A percentile compares a stretch with the other conserved stretches of the same genome.
These are phyloP conservation scores for Euura saliciscinereae DNA, from an alignment of 1,140 invertebrate species.

Conservation along the genomic window DNA sequence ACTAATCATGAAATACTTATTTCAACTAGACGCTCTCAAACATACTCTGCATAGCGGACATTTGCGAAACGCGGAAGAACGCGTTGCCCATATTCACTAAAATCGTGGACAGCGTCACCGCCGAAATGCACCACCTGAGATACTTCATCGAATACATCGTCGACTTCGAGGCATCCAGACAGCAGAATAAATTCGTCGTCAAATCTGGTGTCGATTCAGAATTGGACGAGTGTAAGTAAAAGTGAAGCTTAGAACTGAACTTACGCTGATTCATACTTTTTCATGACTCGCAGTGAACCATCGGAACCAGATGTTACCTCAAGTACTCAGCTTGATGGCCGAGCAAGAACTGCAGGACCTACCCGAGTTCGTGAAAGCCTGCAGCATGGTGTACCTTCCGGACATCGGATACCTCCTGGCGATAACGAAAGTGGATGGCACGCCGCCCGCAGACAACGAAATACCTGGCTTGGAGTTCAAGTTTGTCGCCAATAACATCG, in stretches of 20 bases:
- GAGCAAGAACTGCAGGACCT: slow-evolving; percentile 71
- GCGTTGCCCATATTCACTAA: slow-evolving; percentile 62
- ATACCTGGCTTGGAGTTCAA: slow-evolving; percentile 74
- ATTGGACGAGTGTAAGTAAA: slow-evolving; percentile 68
- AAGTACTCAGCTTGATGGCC: slow-evolving; percentile 69
- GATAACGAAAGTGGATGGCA: slow-evolving; percentile 67
- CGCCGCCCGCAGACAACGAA: slow-evolving; percentile 60
- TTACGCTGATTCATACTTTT: neutral
- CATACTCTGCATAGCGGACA: slow-evolving; percentile 68
- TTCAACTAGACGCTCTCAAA: slow-evolving; percentile 68
- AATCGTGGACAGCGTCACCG: slow-evolving; percentile 60
- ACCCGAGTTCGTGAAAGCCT: slow-evolving; percentile 69
- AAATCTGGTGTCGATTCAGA: slow-evolving; percentile 71
- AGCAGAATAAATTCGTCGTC: slow-evolving; percentile 69
- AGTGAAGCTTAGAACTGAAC: neutral
- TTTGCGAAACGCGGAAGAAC: slow-evolving; percentile 59
- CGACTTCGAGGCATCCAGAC: slow-evolving; percentile 71
- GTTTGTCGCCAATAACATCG: slow-evolving; percentile 70
- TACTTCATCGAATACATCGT: slow-evolving; percentile 64
- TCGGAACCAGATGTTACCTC: slow-evolving; percentile 55
- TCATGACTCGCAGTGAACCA: slow-evolving; percentile 25
- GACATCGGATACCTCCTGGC: slow-evolving; percentile 81
- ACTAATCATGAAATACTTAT: slow-evolving; percentile 12
- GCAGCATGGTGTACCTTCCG: slow-evolving; percentile 79
- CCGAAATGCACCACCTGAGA: slow-evolving; percentile 65